These are phyloP conservation scores for Pheosia gnoma DNA, from an alignment of 2,888 invertebrate species.

Conservation along the genomic window DNA sequence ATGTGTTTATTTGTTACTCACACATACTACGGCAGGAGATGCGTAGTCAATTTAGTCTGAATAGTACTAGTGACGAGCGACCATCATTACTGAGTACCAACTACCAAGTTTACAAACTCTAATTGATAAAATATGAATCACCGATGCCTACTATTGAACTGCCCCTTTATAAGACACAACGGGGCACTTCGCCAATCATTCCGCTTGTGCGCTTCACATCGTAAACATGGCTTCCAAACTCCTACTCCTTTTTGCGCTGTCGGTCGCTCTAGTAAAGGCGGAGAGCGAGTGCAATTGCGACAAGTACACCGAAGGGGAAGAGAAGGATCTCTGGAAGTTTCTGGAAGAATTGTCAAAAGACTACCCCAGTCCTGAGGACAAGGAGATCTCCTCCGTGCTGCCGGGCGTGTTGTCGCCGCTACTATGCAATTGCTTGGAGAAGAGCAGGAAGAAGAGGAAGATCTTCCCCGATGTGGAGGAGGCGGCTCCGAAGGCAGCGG, in stretches of 20 bases:
- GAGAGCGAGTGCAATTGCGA: conserved; percentile 32
- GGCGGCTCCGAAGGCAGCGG: background rate
- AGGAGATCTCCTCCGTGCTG: conserved; percentile 24
- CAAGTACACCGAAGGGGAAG: conserved; percentile 7
- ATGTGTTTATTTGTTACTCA: background rate
- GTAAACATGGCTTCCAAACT: conserved; percentile 42
- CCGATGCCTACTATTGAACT: background rate
- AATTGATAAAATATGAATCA: conserved; percentile 8
- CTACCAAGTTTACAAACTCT: background rate
- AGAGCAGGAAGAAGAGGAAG: conserved; percentile 41
- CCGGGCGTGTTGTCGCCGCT: conserved; percentile 43
- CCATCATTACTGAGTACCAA: conserved; percentile 10
- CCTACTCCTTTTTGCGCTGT: conserved; percentile 27
- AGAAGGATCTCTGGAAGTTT: conserved; percentile 22
- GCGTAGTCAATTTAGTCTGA: background rate
- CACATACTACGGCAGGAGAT: background rate
- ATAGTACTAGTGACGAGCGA: background rate
- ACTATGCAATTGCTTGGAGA: conserved; percentile 38
- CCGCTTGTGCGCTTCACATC: conserved; percentile 14
- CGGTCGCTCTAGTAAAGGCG: conserved; percentile 14
- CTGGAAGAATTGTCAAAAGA: conserved; percentile 31
- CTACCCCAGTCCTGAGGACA: conserved; percentile 12
- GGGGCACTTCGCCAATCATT: conserved; percentile 24
- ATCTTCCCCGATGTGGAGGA: conserved; percentile 14
- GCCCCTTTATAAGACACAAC: conserved; percentile 22